Base-by-base conservation (phyloP, 2,797 vertebrate genomes). In the Labroides dimidiatus region DNA sequence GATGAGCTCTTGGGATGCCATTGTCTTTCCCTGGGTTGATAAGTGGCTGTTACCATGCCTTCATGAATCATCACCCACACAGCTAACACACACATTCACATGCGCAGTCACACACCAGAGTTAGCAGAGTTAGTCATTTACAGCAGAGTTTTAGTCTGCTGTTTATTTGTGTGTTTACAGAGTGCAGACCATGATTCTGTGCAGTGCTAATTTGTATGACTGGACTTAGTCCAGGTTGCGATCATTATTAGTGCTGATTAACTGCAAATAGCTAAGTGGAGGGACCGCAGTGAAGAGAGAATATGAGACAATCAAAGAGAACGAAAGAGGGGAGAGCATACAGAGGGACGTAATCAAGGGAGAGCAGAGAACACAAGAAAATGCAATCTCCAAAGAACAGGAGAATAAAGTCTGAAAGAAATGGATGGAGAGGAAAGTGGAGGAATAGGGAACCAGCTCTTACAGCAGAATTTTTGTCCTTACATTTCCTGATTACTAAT, bases 161-260 rank as follows among this genome's bases (percentile, higher is more conserved):
- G 39, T 58, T 42, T 75, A 9, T 66, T 45, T 61, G 37, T 65
- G 49, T 58, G 45, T 71, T 16, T 19, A 14, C 37, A 2, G 19
- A 13, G 53, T 48, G 45, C 50, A 61, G 37, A 50, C 41, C 53
- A 53, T 0, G 2, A 39, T 55, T 72, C 55, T 65, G 50, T 50
- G 58, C 72, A 37, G 43, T 74, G 60, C 70, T 60, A 64, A 71
- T 76, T 74, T 78, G 77, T 84, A 50, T 62, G 74, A 89, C 81
- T 91, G 89, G 89, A 87, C 77, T 42, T 67, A 72, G 54, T 84
- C 89, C 90, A 91, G 87, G 84, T 69, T 75, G 47, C 78, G 90
- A 82, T 89, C 84, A 84, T 91, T 91, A 92, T 91, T 89, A 90
- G 78, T 72, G 69, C 83, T 89, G 87, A 94, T 93, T 92, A 91